A percentile compares a stretch with the other conserved stretches of the same genome.
Evolutionary conservation across 2,797 vertebrate species (phyloP).

Genomic region (Gymnopithys bicolor): DNA sequence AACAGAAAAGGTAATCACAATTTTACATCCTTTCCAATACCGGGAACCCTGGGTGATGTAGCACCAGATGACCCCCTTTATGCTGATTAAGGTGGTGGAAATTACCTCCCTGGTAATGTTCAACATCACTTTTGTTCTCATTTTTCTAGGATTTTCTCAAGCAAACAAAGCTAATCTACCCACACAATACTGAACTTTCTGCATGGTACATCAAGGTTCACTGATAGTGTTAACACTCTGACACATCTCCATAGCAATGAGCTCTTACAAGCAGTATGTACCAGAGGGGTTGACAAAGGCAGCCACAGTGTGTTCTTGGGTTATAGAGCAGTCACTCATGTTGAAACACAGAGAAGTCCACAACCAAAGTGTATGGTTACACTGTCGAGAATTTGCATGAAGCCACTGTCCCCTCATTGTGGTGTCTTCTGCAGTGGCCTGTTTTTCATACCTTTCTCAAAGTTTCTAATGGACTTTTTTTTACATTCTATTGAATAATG

Average conservation of each 20-base stretch:
- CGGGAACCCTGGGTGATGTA: not conserved
- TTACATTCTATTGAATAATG: not conserved
- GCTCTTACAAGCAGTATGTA: not conserved
- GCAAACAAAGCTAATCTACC: not conserved
- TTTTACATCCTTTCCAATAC: not conserved
- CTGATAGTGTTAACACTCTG: not conserved
- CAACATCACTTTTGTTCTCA: not conserved
- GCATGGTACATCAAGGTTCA: not conserved
- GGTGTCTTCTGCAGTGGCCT: not conserved
- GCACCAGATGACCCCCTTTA: not conserved
- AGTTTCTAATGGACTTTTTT: not conserved
- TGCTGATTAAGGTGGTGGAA: accelerated
- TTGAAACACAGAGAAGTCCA: not conserved
- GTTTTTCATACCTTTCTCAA: not conserved
- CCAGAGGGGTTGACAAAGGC: not conserved
- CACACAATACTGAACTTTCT: not conserved
- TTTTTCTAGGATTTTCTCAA: not conserved
- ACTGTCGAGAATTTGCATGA: not conserved
- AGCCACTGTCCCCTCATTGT: not conserved
- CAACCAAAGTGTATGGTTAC: not conserved
- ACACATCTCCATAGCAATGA: not conserved
- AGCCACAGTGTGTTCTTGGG: not conserved
- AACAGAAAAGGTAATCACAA: not conserved
- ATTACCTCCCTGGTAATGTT: not conserved
- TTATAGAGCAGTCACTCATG: not conserved